Evolutionary conservation across 1,140 invertebrate genomes (phyloP), one percentile per base, ranked within the genome.

Genomic region (Leptonema lineaticorne): DNA sequence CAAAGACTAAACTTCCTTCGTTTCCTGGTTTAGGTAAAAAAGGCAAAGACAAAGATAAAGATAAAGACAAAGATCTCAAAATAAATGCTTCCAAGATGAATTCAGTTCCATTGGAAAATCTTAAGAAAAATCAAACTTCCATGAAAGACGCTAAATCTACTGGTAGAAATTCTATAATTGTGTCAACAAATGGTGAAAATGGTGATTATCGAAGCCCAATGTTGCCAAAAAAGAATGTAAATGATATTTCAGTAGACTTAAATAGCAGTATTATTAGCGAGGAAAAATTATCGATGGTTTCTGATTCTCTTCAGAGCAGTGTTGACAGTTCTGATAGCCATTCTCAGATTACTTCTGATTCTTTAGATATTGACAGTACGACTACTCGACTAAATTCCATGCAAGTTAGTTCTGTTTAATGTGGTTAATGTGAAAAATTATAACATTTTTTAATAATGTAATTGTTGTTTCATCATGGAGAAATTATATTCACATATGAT

Each of bases 351-450:
- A 82, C 81, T 0, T 77, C 76, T 0, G 81, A 82, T 64, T 81
- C 81, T 0, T 69, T 82, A 50, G 69, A 73, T 33, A 77, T 81
- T 22, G 75, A 78, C 50, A 80, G 78, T 26, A 76, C 78, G 0
- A 76, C 80, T 7, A 75, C 77, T 4, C 77, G 81, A 8, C 77
- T 82, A 50, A 73, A 79, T 28, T 78, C 79, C 9, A 83, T 83
- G 81, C 81, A 83, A 79, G 81, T 83, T 64, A 82, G 81, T 71
- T 82, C 81, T 18, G 81, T 83, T 26, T 82, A 64, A 16, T 4
- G 2, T 3, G 37, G 30, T 33, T n/a, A n/a, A n/a, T n/a, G n/a
- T n/a, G n/a, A n/a, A n/a, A n/a, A n/a, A n/a, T n/a, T n/a, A n/a
- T n/a, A n/a, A n/a, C n/a, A n/a, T n/a, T n/a, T n/a, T n/a, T n/a